Percentiles rank a stretch among this genome's conserved stretches.
phyloP scores from a whole-genome alignment of 2,797 vertebrate species.

The Capromys pilorides region DNA sequence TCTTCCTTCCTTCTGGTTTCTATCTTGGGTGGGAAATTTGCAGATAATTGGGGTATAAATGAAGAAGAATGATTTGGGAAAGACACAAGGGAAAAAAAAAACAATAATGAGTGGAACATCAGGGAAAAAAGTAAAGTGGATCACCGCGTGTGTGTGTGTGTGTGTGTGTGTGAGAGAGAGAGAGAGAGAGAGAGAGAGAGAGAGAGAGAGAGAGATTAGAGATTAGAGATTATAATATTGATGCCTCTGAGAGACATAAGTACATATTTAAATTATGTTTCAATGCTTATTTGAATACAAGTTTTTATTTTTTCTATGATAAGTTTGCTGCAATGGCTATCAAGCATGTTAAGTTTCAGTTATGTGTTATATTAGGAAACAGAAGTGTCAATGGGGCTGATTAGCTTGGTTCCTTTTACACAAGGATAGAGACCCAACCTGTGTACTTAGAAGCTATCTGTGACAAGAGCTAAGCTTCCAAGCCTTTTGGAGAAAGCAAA shows the following conservation, averaged over 20 bases:
- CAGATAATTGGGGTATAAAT: not conserved
- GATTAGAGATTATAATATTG: not conserved
- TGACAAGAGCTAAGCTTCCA: not conserved
- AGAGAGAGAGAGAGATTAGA: too few relatives aligned
- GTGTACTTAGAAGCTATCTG: not conserved
- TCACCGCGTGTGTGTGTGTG: not conserved
- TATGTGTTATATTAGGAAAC: not conserved
- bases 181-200: not conserved
- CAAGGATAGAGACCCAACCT: not conserved
- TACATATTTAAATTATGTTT: conserved; percentile 52
- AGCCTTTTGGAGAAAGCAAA: not conserved
- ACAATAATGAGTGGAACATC: not conserved
- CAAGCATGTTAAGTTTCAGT: not conserved
- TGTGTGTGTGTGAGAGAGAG: not conserved
- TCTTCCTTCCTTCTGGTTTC: not conserved
- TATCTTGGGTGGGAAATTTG: not conserved
- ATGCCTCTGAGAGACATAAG: not conserved
- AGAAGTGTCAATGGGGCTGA: not conserved
- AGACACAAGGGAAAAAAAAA: not conserved
- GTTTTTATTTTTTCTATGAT: conserved; percentile 33
- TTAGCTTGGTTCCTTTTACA: not conserved
- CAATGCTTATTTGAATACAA: conserved; percentile 5
- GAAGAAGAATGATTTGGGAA: conserved; percentile 11
- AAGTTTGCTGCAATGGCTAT: not conserved
- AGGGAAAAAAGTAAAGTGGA: not conserved